phyloP scores from a whole-genome alignment of 2,888 invertebrate species.

The Gisinianus flammeolus region DNA sequence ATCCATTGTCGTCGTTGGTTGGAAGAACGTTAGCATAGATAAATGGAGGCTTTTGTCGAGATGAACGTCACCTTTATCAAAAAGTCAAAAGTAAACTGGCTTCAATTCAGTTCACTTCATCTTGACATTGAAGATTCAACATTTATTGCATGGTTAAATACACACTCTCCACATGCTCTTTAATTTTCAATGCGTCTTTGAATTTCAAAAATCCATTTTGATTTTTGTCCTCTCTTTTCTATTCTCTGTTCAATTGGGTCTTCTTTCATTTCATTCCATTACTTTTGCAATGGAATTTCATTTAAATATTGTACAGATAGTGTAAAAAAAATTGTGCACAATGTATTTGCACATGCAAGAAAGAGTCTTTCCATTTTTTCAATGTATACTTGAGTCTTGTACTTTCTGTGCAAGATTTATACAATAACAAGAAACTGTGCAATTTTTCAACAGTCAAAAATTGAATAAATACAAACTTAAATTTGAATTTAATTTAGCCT shows the following conservation, averaged over 20 bases:
- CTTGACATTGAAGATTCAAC: constrained; percentile 11
- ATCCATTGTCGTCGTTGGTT: constrained; percentile 16
- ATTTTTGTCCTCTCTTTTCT: too few species aligned
- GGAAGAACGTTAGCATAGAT: not conserved
- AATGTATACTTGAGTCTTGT: not conserved
- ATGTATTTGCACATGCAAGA: not conserved
- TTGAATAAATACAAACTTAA: not conserved
- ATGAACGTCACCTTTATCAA: constrained; percentile 30
- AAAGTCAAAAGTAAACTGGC: constrained; percentile 18
- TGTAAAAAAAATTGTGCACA: too few species aligned
- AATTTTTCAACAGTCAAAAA: not conserved
- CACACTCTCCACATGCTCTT: not conserved
- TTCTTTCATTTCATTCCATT: not conserved
- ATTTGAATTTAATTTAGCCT: not conserved
- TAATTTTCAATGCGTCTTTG: not conserved
- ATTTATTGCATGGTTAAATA: constrained; percentile 29
- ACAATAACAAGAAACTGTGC: not conserved
- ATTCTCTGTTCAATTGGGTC: not conserved
- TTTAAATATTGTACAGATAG: too few species aligned
- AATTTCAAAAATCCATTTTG: too few species aligned
- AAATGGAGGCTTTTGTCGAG: constrained; percentile 2
- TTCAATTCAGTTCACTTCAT: constrained; percentile 24
- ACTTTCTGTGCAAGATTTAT: too few species aligned
- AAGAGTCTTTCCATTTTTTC: not conserved
- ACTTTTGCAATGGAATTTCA: too few species aligned